A percentile compares a stretch with the other conserved stretches of the same genome.
Evolutionary conservation across 2,113 vertebrate genomes (phyloP).

Genomic region (Nanger granti): DNA sequence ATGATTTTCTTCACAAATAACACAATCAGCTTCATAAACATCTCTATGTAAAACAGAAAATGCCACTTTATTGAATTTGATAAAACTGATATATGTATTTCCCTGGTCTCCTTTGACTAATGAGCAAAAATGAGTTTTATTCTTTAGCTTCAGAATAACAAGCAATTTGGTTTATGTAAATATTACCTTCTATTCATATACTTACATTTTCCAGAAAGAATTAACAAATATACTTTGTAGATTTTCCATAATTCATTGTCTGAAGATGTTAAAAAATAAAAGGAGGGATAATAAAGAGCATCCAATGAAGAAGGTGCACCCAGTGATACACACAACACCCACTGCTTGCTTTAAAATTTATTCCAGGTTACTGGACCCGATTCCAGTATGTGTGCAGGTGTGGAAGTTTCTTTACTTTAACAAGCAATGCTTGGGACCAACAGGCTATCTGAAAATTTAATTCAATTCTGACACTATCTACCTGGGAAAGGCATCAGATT

Average conservation of each 20-base stretch:
- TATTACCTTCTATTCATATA: background rate
- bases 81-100: background rate
- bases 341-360: background rate
- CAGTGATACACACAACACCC: background rate
- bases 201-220: background rate
- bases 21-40: background rate
- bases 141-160: slow-evolving; percentile 6
- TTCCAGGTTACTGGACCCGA: background rate
- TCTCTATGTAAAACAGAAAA: background rate
- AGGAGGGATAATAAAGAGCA: background rate
- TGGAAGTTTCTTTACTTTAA: background rate
- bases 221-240: background rate
- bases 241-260: background rate
- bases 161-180: background rate
- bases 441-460: background rate
- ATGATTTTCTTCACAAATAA: background rate
- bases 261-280: background rate
- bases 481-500: background rate
- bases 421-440: background rate
- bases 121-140: slow-evolving; percentile 10
- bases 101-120: background rate
- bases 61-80: background rate
- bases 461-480: background rate
- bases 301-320: background rate
- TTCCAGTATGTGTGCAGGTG: background rate